phyloP scores from a whole-genome alignment of 2,888 invertebrate species.

The Adelphocoris suturalis region DNA sequence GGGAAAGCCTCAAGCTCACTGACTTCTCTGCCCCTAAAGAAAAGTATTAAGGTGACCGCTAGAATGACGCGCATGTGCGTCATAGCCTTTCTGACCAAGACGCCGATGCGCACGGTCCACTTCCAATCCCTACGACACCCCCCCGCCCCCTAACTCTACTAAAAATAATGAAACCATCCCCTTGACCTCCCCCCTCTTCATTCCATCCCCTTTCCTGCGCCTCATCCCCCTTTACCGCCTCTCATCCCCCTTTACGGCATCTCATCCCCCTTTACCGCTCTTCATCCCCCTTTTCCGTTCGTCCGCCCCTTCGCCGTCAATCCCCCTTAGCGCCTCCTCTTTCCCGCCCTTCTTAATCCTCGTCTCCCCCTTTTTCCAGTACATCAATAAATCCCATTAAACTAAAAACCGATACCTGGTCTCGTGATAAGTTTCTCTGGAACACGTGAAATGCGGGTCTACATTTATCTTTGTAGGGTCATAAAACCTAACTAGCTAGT shows the following conservation, averaged over 20 bases:
- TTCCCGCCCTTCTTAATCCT: conserved; percentile 30
- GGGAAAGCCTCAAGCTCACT: conserved; percentile 67
- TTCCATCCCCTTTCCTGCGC: background rate
- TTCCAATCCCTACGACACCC: conserved; percentile 67
- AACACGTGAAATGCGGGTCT: background rate
- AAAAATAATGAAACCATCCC: conserved; percentile 71
- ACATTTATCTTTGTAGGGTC: too few species aligned
- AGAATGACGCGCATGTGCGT: conserved; percentile 71
- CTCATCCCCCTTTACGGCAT: background rate
- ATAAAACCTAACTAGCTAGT: too few species aligned
- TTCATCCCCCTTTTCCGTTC: conserved; percentile 7
- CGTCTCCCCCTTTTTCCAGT: conserved; percentile 19
- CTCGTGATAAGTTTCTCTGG: background rate
- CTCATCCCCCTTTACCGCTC: background rate
- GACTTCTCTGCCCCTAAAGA: conserved; percentile 64
- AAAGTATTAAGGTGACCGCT: conserved; percentile 72
- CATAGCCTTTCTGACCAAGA: conserved; percentile 70
- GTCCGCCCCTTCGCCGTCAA: too few species aligned
- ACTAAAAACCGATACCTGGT: background rate
- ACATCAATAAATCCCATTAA: conserved; percentile 70
- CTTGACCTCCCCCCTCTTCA: conserved; percentile 57
- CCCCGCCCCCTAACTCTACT: conserved; percentile 44
- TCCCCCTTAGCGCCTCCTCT: background rate
- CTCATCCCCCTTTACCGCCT: background rate
- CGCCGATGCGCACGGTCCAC: conserved; percentile 71